Evolutionary conservation across 2,797 vertebrate species (phyloP).

Genomic region (Pantherophis alleghaniensis): DNA sequence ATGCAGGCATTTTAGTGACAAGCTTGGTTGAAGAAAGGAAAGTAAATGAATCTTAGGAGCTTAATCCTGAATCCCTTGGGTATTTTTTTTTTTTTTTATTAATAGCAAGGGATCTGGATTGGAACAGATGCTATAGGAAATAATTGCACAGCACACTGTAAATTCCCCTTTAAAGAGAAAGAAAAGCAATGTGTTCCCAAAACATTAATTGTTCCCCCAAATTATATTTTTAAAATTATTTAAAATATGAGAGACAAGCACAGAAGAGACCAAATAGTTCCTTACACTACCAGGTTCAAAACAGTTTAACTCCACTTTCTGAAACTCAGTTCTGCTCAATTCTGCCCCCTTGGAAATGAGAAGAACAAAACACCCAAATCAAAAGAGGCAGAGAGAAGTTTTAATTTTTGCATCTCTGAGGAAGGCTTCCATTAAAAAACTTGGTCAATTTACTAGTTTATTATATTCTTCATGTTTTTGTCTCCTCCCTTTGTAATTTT

Average conservation of each 20-base stretch:
- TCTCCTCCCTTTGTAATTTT: neutral
- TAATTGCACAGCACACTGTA: neutral
- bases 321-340: neutral
- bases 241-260: neutral
- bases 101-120: neutral
- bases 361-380: neutral
- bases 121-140: neutral
- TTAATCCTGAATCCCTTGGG: neutral
- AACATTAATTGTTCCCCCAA: neutral
- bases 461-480: neutral
- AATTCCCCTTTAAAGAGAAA: neutral
- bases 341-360: neutral
- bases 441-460: neutral
- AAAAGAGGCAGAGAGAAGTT: neutral
- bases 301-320: neutral
- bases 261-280: neutral
- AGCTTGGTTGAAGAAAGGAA: slow-evolving; percentile 33
- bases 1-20: slow-evolving; percentile 24
- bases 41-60: neutral
- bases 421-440: neutral
- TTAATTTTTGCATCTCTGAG: neutral
- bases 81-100: neutral
- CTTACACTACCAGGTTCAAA: neutral
- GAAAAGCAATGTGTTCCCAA: neutral
- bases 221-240: neutral